Percentiles rank a stretch among this genome's conserved stretches.
phyloP scores from a whole-genome alignment of 2,113 vertebrate species.

The Ibidorhyncha struthersii region DNA sequence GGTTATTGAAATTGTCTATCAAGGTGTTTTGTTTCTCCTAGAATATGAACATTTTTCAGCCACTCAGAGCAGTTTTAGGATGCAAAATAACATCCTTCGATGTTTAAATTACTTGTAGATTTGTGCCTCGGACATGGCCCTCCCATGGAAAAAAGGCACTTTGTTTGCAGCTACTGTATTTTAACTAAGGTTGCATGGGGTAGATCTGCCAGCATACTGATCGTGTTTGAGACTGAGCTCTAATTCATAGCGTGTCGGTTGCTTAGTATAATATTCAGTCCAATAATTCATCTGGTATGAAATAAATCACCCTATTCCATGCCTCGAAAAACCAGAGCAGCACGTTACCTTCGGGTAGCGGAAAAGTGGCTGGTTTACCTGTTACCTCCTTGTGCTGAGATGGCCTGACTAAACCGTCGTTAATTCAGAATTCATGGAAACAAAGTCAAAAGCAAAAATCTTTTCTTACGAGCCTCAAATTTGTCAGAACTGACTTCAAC shows the following conservation, averaged over 20 bases:
- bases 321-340: conserved; percentile 69
- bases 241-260: conserved; percentile 52
- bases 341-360: conserved; percentile 73
- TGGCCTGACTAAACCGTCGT: conserved; percentile 47
- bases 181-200: conserved; percentile 63
- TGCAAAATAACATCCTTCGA: conserved; percentile 53
- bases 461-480: conserved; percentile 55
- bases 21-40: conserved; percentile 72
- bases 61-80: conserved; percentile 67
- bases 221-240: conserved; percentile 63
- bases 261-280: conserved; percentile 50
- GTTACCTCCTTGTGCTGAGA: conserved; percentile 71
- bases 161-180: conserved; percentile 78
- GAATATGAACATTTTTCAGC: conserved; percentile 64
- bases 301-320: conserved; percentile 66
- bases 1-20: conserved; percentile 75
- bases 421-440: conserved; percentile 57
- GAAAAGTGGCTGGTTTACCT: conserved; percentile 70
- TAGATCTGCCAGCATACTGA: conserved; percentile 71
- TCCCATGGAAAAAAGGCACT: conserved; percentile 69
- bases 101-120: conserved; percentile 64
- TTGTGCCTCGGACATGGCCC: conserved; percentile 67
- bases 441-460: conserved; percentile 59
- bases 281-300: conserved; percentile 26
- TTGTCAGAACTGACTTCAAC: conserved; percentile 66